Evolutionary conservation across 1,140 invertebrate species (phyloP), one percentile per base, ranked within the genome.

Genomic region (Ips typographus): DNA sequence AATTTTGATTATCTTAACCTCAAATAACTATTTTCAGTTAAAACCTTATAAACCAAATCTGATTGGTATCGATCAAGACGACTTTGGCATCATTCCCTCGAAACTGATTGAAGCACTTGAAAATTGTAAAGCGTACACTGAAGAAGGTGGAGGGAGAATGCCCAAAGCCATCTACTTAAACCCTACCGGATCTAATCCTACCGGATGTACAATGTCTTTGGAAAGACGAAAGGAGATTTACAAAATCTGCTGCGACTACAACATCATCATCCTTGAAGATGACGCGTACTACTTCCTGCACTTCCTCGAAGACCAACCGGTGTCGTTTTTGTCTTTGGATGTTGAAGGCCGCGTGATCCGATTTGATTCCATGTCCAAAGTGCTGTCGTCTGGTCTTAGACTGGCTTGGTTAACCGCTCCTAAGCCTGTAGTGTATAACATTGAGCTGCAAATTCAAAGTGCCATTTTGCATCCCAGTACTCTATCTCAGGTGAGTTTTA

Each of bases 271-370:
- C 64, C 75, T 94, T 0, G 92, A 94, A 78, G 92, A 94, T 76
- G 91, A 93, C 82, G 90, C 92, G 1, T 94, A 93, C 76, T 91
- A 87, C 77, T 93, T 89, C 77, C 80, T 93, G 72, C 88, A 91
- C 76, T 93, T 90, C 77, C 64, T 74, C n/a, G 87, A 77, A 42
- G 82, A 86, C 64, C 80, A 84, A 56, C 83, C 87, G 0, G 85
- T 85, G 8, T 89, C 89, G 4, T 91, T 93, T 72, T 80, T 93
- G 1, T 91, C 91, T 0, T 61, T 93, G 78, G 92, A 94, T 77
- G 84, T 83, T 0, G 90, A 92, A 77, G 90, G 91, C 1, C 83
- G 91, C 68, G 91, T 94, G 0, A 77, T 94, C 3, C 83, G 92
- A 60, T 85, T 92, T 74, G 92, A 94, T 80, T 93, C 91, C 0